A percentile compares a stretch with the other conserved stretches of the same genome.
Evolutionary conservation across 2,113 vertebrate genomes (phyloP).

Genomic region (Trinectes maculatus): DNA sequence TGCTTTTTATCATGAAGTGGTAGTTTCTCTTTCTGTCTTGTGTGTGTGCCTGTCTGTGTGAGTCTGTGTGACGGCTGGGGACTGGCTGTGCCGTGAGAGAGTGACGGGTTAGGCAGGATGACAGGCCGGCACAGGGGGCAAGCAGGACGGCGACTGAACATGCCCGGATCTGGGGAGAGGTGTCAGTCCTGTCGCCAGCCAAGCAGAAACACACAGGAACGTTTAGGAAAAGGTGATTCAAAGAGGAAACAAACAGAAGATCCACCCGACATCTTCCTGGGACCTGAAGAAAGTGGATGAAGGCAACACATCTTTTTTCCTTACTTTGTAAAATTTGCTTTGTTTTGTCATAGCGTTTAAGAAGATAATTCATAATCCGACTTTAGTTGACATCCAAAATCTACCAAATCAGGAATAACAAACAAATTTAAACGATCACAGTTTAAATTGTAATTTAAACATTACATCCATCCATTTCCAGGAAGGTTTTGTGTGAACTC

Average conservation of each 20-base stretch:
- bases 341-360: neutral
- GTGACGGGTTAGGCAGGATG: constrained; percentile 73
- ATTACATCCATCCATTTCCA: neutral
- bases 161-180: constrained; percentile 76
- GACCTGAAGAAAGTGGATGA: constrained; percentile 22
- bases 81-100: constrained; percentile 73
- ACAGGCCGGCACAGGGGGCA: constrained; percentile 79
- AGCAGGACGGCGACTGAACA: constrained; percentile 77
- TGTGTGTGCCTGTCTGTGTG: constrained; percentile 14
- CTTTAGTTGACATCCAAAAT: neutral
- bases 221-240: constrained; percentile 73
- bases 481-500: constrained; percentile 6
- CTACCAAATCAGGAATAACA: neutral
- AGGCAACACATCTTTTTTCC: neutral
- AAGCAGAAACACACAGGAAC: constrained; percentile 74
- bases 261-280: constrained; percentile 52
- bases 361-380: neutral
- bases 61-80: constrained; percentile 54
- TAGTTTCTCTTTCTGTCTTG: constrained; percentile 4
- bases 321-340: neutral
- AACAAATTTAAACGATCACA: neutral
- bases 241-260: constrained; percentile 69
- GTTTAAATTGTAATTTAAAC: constrained; percentile 2
- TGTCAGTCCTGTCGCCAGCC: constrained; percentile 78
- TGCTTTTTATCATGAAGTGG: constrained; percentile 54